Evolutionary conservation across 2,888 invertebrate genomes (phyloP).

Genomic region (Baccha elongata): DNA sequence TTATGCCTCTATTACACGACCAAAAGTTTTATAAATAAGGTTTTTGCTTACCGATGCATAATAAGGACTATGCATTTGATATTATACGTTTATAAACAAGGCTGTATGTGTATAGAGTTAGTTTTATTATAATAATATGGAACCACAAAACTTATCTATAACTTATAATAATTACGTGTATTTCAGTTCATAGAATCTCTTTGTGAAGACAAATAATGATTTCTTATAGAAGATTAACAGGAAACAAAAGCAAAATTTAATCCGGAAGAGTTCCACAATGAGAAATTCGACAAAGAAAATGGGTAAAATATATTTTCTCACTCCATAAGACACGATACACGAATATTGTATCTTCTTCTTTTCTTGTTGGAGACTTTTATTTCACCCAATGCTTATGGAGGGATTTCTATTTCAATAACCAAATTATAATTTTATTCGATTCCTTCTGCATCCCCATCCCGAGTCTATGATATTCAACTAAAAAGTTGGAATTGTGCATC

Average conservation of each 20-base stretch:
- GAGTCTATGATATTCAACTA: slow-evolving; percentile 22
- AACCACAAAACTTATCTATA: too few species aligned
- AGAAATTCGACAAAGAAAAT: slow-evolving; percentile 12
- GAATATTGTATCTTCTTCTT: neutral
- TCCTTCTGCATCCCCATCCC: neutral
- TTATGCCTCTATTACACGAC: too few species aligned
- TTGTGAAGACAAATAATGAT: slow-evolving; percentile 24
- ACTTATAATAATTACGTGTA: too few species aligned
- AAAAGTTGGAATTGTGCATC: slow-evolving; percentile 42
- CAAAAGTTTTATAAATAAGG: too few species aligned
- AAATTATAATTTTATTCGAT: slow-evolving; percentile 64
- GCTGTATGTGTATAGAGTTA: too few species aligned
- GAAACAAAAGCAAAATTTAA: slow-evolving; percentile 66
- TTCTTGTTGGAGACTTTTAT: neutral
- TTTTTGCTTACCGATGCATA: too few species aligned
- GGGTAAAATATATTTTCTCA: neutral
- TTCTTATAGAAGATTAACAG: slow-evolving; percentile 49
- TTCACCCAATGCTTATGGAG: neutral
- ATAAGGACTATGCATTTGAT: too few species aligned
- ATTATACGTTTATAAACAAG: too few species aligned
- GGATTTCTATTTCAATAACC: slow-evolving; percentile 2
- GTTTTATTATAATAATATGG: too few species aligned
- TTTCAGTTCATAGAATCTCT: slow-evolving; percentile 3
- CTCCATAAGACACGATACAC: too few species aligned
- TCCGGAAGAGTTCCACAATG: slow-evolving; percentile 67